Percentiles rank a stretch among this genome's conserved stretches.
phyloP scores from a whole-genome alignment of 1,140 invertebrate species.

The Hermetia illucens region DNA sequence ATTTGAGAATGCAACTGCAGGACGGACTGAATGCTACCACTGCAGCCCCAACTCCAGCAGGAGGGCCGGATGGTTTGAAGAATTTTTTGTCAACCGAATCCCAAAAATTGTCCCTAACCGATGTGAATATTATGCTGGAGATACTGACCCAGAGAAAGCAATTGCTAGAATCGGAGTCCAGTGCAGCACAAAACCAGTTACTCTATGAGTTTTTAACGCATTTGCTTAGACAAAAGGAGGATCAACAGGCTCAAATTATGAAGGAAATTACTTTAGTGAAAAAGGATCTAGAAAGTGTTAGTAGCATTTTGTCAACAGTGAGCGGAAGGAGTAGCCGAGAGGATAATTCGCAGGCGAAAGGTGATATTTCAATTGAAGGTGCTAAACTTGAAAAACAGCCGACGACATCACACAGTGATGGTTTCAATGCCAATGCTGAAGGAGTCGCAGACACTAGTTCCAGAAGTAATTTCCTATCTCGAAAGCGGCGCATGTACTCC shows the following conservation, averaged over 20 bases:
- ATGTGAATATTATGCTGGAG: slow-evolving; percentile 71
- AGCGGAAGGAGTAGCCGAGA: slow-evolving; percentile 29
- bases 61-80: slow-evolving; percentile 37
- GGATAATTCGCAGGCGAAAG: background rate
- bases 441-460: background rate
- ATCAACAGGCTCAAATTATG: slow-evolving; percentile 49
- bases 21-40: background rate
- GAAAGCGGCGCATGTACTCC: slow-evolving; percentile 46
- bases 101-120: slow-evolving; percentile 56
- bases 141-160: slow-evolving; percentile 65
- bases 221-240: slow-evolving; percentile 58
- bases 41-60: background rate
- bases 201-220: slow-evolving; percentile 74
- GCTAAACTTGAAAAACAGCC: background rate
- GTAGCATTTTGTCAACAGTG: slow-evolving; percentile 58
- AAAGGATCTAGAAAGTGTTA: slow-evolving; percentile 64
- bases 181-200: slow-evolving; percentile 61
- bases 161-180: slow-evolving; percentile 63
- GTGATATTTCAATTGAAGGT: too few relatives aligned
- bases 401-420: background rate
- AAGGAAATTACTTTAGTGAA: slow-evolving; percentile 65
- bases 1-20: slow-evolving; percentile 26
- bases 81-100: slow-evolving; percentile 52
- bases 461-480: background rate
- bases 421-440: background rate